Conservation (phyloP, 2,113 vertebrate genomes). For the Ceyx cyanopectus region DNA sequence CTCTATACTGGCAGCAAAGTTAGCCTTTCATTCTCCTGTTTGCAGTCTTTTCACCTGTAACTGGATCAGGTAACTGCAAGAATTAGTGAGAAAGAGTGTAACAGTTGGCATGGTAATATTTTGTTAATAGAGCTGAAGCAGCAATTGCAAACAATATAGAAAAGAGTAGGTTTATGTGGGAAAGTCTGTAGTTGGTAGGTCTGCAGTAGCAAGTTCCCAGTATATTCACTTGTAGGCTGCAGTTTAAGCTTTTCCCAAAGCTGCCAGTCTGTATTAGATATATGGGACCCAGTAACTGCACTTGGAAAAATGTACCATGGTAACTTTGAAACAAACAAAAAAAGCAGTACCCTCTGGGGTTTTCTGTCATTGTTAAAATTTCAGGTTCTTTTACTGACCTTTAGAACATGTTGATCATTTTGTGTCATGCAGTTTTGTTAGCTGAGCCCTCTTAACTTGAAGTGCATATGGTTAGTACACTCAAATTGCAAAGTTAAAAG, state of each 20-base stretch:
- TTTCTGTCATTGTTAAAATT: not conserved
- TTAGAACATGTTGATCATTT: not conserved
- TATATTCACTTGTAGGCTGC: not conserved
- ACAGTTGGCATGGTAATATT: not conserved
- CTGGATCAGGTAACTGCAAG: not conserved
- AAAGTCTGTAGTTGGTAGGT: not conserved
- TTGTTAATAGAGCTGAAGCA: not conserved
- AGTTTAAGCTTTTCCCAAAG: not conserved
- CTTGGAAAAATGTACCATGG: not conserved
- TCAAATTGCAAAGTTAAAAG: not conserved
- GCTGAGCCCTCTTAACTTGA: not conserved
- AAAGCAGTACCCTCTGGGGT: not conserved
- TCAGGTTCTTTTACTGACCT: not conserved
- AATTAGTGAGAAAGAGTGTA: not conserved
- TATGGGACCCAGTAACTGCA: not conserved
- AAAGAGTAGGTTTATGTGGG: not conserved
- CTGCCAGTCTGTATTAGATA: not conserved
- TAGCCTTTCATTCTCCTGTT: not conserved
- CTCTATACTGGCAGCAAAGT: not conserved
- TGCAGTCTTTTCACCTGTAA: not conserved
- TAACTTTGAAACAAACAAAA: not conserved
- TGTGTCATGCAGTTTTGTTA: not conserved
- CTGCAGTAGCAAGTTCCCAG: not conserved
- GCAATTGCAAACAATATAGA: not conserved
- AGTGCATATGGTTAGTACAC: not conserved